Evolutionary conservation across 1,140 invertebrate species (phyloP), one percentile per base, ranked within the genome.

Genomic region (Achroia grisella): DNA sequence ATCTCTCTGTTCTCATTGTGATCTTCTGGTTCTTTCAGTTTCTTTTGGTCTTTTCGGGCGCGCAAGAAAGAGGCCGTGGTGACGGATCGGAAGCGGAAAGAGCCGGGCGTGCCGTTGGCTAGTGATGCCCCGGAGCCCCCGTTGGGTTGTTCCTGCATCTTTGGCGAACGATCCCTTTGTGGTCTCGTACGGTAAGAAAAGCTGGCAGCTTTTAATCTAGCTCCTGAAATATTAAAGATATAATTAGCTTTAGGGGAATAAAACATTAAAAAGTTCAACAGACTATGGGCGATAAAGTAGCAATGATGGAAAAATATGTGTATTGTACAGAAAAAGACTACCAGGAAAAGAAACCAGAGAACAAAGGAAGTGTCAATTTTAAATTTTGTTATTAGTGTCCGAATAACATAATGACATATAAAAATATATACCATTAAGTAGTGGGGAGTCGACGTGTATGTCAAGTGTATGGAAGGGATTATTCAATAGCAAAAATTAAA

Each of bases 21-120:
- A 4, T 56, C 45, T 2, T 36, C 52, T 6, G 58, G 37, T 5
- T 50, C 43, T 13, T 72, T 68, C 31, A 56, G 53, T 34, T 15
- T 67, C 36, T 50, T 62, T 17, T 65, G 69, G 8, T 82, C 73
- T 28, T 65, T 69, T 75, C 12, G 63, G 43, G 28, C 62, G 23
- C 65, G 53, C 50, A 83, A 79, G 62, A 81, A 78, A 1, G 80
- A 79, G 0, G 65, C 76, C 1, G 70, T 77, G 0, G 80, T 82
- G 15, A 75, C 70, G 8, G 80, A 77, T 0, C 80, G 52, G 23
- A 74, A 70, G 4, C 80, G 55, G 58, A 82, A 85, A 4, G 78
- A 79, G 11, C 74, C 70, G 0, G 70, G 69, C 0, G 68, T 60
- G 4, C 77, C 80, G 49, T 84, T 81, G 0, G 61, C 53, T 0